A percentile compares a stretch with the other conserved stretches of the same genome.
phyloP scores from a whole-genome alignment of 2,797 vertebrate genomes.

The Erpetoichthys calabaricus region DNA sequence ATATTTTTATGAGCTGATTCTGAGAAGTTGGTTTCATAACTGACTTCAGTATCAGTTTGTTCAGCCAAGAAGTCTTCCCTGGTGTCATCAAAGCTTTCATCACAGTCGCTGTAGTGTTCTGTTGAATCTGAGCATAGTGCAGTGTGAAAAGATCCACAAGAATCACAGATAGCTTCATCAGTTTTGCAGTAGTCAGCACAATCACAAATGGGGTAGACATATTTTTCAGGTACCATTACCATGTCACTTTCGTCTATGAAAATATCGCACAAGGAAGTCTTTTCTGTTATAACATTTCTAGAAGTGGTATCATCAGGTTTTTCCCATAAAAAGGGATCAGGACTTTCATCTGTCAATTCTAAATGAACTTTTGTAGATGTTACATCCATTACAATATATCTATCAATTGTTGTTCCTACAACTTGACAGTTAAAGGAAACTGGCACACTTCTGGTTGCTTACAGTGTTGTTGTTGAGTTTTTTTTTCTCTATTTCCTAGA shows the following conservation, averaged over 20 bases:
- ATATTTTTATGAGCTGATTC: constrained; percentile 27
- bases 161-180: constrained; percentile 38
- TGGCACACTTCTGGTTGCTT: too few species aligned
- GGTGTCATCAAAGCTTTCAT: constrained; percentile 57
- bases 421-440: too few species aligned
- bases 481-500: too few species aligned
- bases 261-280: constrained; percentile 61
- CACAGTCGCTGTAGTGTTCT: constrained; percentile 50
- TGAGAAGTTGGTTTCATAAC: constrained; percentile 21
- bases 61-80: constrained; percentile 26
- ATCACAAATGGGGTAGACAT: constrained; percentile 30
- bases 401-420: too few species aligned
- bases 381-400: too few species aligned
- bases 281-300: constrained; percentile 60
- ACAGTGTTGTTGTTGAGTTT: too few species aligned
- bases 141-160: constrained; percentile 54
- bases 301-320: too few species aligned
- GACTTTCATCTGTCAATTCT: too few species aligned
- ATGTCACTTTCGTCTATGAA: constrained; percentile 55
- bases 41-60: constrained; percentile 18
- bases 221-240: constrained; percentile 39
- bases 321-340: too few species aligned
- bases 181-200: constrained; percentile 23
- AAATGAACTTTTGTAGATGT: too few species aligned
- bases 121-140: constrained; percentile 31